These are phyloP conservation scores for Antennarius striatus DNA, from an alignment of 2,113 vertebrate species.

Conservation along the genomic window DNA sequence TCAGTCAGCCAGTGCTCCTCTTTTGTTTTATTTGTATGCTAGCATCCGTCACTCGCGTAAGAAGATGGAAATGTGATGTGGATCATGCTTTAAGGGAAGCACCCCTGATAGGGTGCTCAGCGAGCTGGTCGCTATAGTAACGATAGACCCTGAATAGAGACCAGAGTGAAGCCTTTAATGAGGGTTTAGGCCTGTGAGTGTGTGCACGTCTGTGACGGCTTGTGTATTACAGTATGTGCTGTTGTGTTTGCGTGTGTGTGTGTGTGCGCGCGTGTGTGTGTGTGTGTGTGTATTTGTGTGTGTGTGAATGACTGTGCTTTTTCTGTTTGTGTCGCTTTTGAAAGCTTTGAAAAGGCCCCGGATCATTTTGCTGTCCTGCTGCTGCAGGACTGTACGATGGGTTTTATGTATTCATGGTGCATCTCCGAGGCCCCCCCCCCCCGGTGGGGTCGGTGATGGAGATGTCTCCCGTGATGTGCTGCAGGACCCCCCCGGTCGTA, in stretches of 20 bases:
- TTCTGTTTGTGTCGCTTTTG: slow-evolving; percentile 1
- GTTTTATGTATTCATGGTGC: slow-evolving; percentile 51
- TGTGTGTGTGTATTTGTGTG: slow-evolving; percentile 33
- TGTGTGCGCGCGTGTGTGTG: not conserved
- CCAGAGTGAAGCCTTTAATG: slow-evolving; percentile 68
- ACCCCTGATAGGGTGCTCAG: slow-evolving; percentile 64
- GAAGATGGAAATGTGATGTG: slow-evolving; percentile 68
- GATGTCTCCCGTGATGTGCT: slow-evolving; percentile 41
- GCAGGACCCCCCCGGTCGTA: slow-evolving; percentile 52
- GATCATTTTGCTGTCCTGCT: slow-evolving; percentile 4
- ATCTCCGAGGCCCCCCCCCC: slow-evolving; percentile 20
- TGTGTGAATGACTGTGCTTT: slow-evolving; percentile 17
- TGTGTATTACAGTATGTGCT: slow-evolving; percentile 26
- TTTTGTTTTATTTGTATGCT: slow-evolving; percentile 66
- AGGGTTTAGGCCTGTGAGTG: slow-evolving; percentile 59
- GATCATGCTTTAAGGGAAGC: slow-evolving; percentile 61
- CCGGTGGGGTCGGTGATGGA: slow-evolving; percentile 51
- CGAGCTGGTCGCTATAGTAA: slow-evolving; percentile 73
- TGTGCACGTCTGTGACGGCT: slow-evolving; percentile 23
- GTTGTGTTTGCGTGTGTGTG: slow-evolving; percentile 25
- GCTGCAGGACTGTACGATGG: slow-evolving; percentile 3
- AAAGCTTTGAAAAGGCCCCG: slow-evolving; percentile 22
- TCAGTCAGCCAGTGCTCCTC: slow-evolving; percentile 63
- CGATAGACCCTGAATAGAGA: slow-evolving; percentile 68
- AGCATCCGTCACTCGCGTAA: slow-evolving; percentile 62